Percentiles rank a stretch among this genome's conserved stretches.
Conservation (phyloP, 2,888 invertebrate species). For the Congeria kusceri region DNA sequence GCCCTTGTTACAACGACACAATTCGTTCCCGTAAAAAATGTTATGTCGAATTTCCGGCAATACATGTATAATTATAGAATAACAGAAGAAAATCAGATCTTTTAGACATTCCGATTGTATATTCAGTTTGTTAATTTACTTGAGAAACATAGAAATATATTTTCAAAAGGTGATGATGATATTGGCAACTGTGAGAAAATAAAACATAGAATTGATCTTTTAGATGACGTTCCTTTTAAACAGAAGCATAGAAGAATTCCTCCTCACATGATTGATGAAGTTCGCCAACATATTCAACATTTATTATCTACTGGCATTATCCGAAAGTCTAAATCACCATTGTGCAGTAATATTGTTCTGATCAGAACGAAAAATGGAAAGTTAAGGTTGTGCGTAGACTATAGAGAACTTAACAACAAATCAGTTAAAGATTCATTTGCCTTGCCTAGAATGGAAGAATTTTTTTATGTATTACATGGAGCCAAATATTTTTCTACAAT, state of each 20-base stretch:
- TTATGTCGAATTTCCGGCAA: too few species aligned
- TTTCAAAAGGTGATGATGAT: conserved; percentile 5
- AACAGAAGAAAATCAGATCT: too few species aligned
- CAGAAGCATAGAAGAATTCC: background rate
- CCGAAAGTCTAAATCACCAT: background rate
- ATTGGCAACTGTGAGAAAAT: conserved; percentile 1
- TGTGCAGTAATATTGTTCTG: background rate
- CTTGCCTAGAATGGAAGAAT: conserved; percentile 8
- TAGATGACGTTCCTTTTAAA: background rate
- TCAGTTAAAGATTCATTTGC: conserved; percentile 16
- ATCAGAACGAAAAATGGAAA: background rate
- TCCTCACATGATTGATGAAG: conserved; percentile 3
- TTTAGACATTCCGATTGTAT: too few species aligned
- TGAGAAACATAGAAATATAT: conserved; percentile 2
- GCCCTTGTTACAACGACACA: too few species aligned
- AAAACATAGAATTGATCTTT: conserved; percentile 1
- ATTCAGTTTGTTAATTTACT: background rate
- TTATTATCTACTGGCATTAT: background rate
- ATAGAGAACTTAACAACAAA: conserved; percentile 1
- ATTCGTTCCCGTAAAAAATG: too few species aligned
- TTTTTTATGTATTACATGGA: conserved; percentile 7
- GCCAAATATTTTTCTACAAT: background rate
- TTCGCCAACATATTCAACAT: conserved; percentile 10
- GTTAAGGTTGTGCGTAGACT: conserved; percentile 4
- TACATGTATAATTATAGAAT: too few species aligned